These are phyloP conservation scores for Trachops cirrhosus DNA, from an alignment of 2,797 vertebrate genomes.

Conservation along the genomic window DNA sequence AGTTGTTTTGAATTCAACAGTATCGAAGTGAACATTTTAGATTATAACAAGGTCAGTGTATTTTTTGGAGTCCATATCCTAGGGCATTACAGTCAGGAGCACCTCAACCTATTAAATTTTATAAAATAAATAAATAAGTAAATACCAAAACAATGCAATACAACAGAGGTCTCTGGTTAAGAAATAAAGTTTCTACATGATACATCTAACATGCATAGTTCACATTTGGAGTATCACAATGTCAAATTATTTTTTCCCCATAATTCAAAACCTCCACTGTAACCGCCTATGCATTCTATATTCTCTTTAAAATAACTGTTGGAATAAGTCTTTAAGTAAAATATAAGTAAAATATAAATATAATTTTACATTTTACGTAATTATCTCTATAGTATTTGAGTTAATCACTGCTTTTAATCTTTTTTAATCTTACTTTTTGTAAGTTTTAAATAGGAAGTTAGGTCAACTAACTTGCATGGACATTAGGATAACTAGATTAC, in stretches of 20 bases:
- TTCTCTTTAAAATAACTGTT: neutral
- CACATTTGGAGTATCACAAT: neutral
- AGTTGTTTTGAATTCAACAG: conserved; percentile 19
- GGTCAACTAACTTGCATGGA: neutral
- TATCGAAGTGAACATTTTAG: conserved; percentile 43
- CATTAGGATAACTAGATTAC: neutral
- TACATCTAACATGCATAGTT: neutral
- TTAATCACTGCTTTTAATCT: neutral
- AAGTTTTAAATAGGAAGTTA: neutral
- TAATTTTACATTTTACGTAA: neutral
- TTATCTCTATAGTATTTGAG: neutral
- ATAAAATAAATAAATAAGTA: neutral
- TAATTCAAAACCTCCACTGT: neutral
- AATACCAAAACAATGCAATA: neutral
- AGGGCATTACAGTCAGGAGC: neutral
- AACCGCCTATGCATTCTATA: neutral
- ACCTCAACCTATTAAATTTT: neutral
- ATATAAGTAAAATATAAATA: neutral
- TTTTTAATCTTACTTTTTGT: neutral
- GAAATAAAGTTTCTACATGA: neutral
- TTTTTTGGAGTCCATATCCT: conserved; percentile 40
- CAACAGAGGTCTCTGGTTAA: neutral
- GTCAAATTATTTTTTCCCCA: neutral
- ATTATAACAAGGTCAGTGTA: conserved; percentile 41
- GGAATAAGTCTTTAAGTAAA: neutral